Percentiles rank a stretch among this genome's conserved stretches.
These are phyloP conservation scores for Hydrozoanthus gracilis DNA, from an alignment of 92 coral and sea anemone species.

Conservation along the genomic window DNA sequence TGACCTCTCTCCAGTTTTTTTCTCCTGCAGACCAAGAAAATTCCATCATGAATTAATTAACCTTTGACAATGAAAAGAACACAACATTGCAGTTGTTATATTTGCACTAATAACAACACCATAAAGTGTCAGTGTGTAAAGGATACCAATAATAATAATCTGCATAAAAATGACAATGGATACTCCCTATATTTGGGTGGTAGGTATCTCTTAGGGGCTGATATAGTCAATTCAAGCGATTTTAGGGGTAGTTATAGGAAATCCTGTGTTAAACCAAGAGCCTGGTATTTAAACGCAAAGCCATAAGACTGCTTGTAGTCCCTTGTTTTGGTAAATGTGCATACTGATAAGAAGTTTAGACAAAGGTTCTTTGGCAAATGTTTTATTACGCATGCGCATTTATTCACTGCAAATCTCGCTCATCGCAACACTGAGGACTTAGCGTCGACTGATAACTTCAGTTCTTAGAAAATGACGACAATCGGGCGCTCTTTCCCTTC, in stretches of 20 bases:
- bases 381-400: no score
- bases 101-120: neutral
- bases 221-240: no score
- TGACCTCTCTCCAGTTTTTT: neutral
- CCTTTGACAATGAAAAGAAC: neutral
- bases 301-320: no score
- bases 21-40: constrained; percentile 11
- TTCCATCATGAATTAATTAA: neutral
- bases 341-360: no score
- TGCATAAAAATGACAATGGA: constrained; percentile 2
- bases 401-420: neutral
- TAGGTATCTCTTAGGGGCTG: no score
- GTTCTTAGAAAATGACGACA: neutral
- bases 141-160: constrained; percentile 1
- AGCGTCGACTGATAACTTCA: neutral
- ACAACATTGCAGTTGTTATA: neutral
- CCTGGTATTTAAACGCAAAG: no score
- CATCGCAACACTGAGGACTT: neutral
- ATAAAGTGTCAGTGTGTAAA: constrained; percentile 4
- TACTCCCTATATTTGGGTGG: no score
- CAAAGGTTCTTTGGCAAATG: no score
- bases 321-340: no score
- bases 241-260: no score
- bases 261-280: no score
- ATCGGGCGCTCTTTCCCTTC: neutral